Evolutionary conservation across 1,140 invertebrate genomes (phyloP).

Genomic region (Lepidurus apus): DNA sequence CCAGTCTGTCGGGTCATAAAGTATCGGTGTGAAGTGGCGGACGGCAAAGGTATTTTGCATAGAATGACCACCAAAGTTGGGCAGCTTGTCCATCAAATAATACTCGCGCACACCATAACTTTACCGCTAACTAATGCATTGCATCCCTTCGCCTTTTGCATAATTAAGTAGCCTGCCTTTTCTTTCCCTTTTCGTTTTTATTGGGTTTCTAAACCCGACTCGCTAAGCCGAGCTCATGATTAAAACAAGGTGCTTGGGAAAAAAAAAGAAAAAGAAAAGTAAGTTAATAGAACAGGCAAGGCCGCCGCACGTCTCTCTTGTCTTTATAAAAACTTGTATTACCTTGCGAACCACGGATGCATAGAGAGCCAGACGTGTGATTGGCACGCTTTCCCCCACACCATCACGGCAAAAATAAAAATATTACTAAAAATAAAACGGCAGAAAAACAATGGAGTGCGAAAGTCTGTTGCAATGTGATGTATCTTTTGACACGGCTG

Average conservation of each 20-base stretch:
- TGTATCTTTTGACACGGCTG: slow-evolving; percentile 18
- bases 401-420: background rate
- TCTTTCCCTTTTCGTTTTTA: background rate
- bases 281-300: background rate
- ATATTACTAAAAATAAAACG: background rate
- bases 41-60: background rate
- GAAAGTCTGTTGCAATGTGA: background rate
- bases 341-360: background rate
- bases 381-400: background rate
- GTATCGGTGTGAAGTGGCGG: slow-evolving; percentile 15
- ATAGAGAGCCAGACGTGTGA: background rate
- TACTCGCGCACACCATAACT: background rate
- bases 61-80: background rate
- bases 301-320: background rate
- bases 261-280: too few relatives aligned
- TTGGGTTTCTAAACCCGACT: too few relatives aligned
- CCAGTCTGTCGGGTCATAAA: slow-evolving; percentile 1
- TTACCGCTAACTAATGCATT: background rate
- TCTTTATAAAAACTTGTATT: background rate
- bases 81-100: slow-evolving; percentile 2
- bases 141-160: background rate
- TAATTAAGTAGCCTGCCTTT: background rate
- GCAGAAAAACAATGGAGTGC: background rate
- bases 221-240: too few relatives aligned
- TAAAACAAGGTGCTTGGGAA: too few relatives aligned